These are phyloP conservation scores for Anarsia innoxiella DNA, from an alignment of 2,888 invertebrate species.

Conservation along the genomic window DNA sequence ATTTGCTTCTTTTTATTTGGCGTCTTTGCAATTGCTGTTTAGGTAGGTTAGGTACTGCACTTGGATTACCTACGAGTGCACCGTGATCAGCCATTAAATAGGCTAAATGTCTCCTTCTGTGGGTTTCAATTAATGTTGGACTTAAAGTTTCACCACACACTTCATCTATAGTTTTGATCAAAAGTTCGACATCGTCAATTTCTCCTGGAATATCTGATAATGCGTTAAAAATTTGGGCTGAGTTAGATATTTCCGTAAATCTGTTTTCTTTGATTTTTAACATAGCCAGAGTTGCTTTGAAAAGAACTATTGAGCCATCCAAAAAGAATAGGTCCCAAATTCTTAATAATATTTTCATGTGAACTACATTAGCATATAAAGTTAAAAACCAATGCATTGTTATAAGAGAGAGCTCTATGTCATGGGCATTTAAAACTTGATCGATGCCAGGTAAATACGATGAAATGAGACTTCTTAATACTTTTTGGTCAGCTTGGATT, in stretches of 20 bases:
- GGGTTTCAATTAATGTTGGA: slow-evolving; percentile 90
- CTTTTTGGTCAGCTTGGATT: slow-evolving; percentile 96
- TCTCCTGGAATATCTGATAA: slow-evolving; percentile 96
- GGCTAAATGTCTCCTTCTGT: slow-evolving; percentile 92
- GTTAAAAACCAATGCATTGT: slow-evolving; percentile 99
- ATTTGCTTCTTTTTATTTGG: slow-evolving; percentile 92
- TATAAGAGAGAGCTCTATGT: slow-evolving; percentile 95
- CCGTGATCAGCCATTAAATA: slow-evolving; percentile 98
- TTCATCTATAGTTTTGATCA: slow-evolving; percentile 82
- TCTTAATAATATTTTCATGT: slow-evolving; percentile 92
- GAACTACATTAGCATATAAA: slow-evolving; percentile 96
- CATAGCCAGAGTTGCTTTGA: slow-evolving; percentile 96
- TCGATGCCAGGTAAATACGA: slow-evolving; percentile 93
- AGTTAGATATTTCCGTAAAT: slow-evolving; percentile 91
- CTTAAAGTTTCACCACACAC: slow-evolving; percentile 88
- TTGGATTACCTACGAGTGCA: slow-evolving; percentile 92
- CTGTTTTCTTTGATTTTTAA: slow-evolving; percentile 86
- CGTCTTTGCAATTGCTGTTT: slow-evolving; percentile 92
- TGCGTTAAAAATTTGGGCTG: slow-evolving; percentile 98
- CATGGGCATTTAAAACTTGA: slow-evolving; percentile 93
- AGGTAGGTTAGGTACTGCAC: slow-evolving; percentile 91
- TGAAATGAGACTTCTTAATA: slow-evolving; percentile 92
- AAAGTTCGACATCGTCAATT: slow-evolving; percentile 91
- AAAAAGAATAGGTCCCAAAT: slow-evolving; percentile 99
- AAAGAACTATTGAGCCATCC: slow-evolving; percentile 95